Base-by-base conservation (phyloP, 2,888 invertebrate genomes). In the Trissolcus brochymenae region DNA sequence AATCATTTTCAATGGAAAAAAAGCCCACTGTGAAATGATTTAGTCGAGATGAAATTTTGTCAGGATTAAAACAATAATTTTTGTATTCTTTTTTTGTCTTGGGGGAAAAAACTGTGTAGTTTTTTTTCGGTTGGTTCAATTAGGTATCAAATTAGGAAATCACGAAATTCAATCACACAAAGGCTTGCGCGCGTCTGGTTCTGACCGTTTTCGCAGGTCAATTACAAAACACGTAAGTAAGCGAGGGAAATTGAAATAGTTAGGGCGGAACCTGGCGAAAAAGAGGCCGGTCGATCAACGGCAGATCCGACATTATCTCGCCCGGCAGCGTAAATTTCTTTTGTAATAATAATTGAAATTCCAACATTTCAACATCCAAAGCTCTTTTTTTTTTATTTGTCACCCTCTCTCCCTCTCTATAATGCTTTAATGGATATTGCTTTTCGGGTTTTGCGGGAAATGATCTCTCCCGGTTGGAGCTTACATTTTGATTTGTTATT, bases 221-320 rank as follows among this genome's bases (percentile, higher is more conserved):
- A 73, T 78, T 77, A 79, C 73, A 66, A 77, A 79, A 78, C 71
- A 49, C 35, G 21, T 59, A 53, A 51, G 61, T 25, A 51, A 67
- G 60, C 55, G 76, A 60, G 65, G 64, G 71, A 57, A 53, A 76
- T 79, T 68, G 62, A 81, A 76, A 79, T 76, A 77, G 61, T 61
- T 59, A 64, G 64, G 46, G 64, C 53, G 46, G 53, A 57, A 57
- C 17, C 62, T 50, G 51, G 54, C 55, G 65, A 68, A 78, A 68
- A 68, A 62, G 72, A 57, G 61, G 50, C 65, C 61, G 55, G 56
- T 76, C 66, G 71, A 76, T 76, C 65, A 66, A 67, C 57, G 57
- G 29, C 53, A 60, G 62, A 67, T 57, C 67, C 64, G 70, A 64
- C 57, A 35, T 57, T 60, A 71, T 61, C 66, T 35, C 17, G 41